Percentiles rank a stretch among this genome's conserved stretches.
These are phyloP conservation scores for Semibalanus balanoides DNA, from an alignment of 1,140 invertebrate genomes.

Conservation along the genomic window DNA sequence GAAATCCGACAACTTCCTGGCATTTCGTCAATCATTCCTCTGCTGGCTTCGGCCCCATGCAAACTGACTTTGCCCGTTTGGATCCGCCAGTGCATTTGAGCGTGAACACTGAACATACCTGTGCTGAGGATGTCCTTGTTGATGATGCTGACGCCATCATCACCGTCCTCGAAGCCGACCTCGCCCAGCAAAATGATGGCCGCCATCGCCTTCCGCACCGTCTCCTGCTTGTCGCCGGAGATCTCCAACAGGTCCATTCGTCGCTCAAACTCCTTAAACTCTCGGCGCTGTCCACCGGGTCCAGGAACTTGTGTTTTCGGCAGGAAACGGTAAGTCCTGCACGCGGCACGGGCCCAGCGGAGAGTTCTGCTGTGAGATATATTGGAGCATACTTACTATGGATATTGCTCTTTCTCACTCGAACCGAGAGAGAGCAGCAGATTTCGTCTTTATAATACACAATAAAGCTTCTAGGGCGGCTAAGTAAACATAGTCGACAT, in stretches of 20 bases:
- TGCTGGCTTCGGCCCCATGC: too few relatives aligned
- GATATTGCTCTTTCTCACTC: too few relatives aligned
- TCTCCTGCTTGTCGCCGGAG: constrained; percentile 49
- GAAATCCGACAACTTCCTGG: too few relatives aligned
- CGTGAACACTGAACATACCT: constrained; percentile 26
- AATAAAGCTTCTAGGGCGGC: not conserved
- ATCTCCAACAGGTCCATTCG: constrained; percentile 53
- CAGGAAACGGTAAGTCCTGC: not conserved
- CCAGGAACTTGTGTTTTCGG: constrained; percentile 18
- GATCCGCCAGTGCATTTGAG: too few relatives aligned
- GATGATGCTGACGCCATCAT: constrained; percentile 47
- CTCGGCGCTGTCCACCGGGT: constrained; percentile 42
- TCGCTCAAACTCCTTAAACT: constrained; percentile 44
- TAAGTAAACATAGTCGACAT: not conserved
- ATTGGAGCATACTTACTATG: too few relatives aligned
- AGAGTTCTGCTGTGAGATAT: too few relatives aligned
- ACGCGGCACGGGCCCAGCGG: too few relatives aligned
- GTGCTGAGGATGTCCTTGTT: constrained; percentile 51
- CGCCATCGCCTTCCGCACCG: constrained; percentile 53
- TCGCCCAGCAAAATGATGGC: constrained; percentile 73
- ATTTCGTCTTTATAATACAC: too few relatives aligned
- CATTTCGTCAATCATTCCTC: too few relatives aligned
- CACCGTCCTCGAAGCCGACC: constrained; percentile 51
- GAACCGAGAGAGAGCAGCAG: too few relatives aligned
- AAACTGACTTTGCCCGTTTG: too few relatives aligned